phyloP scores from a whole-genome alignment of 2,888 invertebrate species.

The Empis livida region DNA sequence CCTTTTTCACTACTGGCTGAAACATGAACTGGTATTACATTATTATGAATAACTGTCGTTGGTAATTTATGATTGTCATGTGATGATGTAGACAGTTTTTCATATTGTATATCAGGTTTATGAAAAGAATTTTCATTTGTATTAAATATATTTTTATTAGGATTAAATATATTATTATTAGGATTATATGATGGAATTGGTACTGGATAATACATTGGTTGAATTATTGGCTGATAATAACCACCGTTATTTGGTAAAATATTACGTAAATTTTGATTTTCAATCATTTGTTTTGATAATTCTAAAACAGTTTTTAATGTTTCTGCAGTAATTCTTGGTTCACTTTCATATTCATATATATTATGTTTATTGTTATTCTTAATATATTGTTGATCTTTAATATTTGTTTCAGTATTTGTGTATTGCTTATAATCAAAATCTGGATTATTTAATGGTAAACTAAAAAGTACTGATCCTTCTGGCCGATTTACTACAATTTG shows the following conservation, averaged over 20 bases:
- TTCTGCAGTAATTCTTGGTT: conserved; percentile 33
- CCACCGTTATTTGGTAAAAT: conserved; percentile 21
- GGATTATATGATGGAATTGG: conserved; percentile 13
- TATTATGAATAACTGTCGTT: conserved; percentile 32
- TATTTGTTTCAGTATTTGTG: not conserved
- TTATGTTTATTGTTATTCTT: conserved; percentile 15
- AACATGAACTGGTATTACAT: conserved; percentile 28
- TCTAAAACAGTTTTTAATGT: conserved; percentile 34
- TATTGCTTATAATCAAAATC: not conserved
- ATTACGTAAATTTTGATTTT: conserved; percentile 30
- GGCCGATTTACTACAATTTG: conserved; percentile 36
- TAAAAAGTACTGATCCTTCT: conserved; percentile 32
- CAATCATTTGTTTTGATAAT: conserved; percentile 34
- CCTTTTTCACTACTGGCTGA: conserved; percentile 8
- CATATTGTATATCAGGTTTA: conserved; percentile 11
- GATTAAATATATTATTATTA: not conserved
- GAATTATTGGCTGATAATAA: conserved; percentile 26
- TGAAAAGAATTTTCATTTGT: conserved; percentile 13
- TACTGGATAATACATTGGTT: conserved; percentile 25
- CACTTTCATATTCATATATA: conserved; percentile 15
- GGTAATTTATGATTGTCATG: conserved; percentile 16
- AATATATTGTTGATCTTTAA: conserved; percentile 9
- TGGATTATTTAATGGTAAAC: conserved; percentile 18
- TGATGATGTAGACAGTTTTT: conserved; percentile 11
- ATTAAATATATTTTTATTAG: too few species aligned